Evolutionary conservation across 1,140 invertebrate genomes (phyloP), one percentile per base, ranked within the genome.

Genomic region (Drosophila takahashii): DNA sequence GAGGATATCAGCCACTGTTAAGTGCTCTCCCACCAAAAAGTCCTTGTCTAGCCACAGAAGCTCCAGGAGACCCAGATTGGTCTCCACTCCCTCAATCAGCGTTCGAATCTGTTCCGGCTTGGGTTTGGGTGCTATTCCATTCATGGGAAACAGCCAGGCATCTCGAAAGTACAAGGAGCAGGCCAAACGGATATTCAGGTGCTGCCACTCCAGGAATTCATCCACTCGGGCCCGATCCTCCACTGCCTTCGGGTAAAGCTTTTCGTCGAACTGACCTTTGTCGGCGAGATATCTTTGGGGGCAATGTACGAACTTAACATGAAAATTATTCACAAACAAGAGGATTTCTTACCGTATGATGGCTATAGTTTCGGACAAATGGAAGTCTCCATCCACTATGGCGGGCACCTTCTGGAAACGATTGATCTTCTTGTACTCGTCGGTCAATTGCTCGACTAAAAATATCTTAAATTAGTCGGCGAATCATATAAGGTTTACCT

Each of bases 171-270:
- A 96, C 81, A 94, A 92, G 18, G 94, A 93, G 86, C 95, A 96
- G 74, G 94, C 92, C 1, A 94, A 53, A 75, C 97, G 93, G 0
- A 95, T 93, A 53, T 95, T 96, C 5, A 95, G 77, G 87, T 98
- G 97, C 66, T 98, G 97, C 97, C 97, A 98, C 92, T 96, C 95
- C 44, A 97, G 92, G 78, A 95, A 98, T 91, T 98, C 96, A 85
- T 98, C 96, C 3, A 98, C 94, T 62, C 93, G 93, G 0, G 96
- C 96, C 85, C 95, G 94, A n/a, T 90, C 67, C 78, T 95, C 92
- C 2, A 92, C 92, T 42, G 96, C 94, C 60, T 93, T 93, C 0
- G 97, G 96, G 92, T 96, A 98, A 93, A 95, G 95, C 53, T 95
- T 92, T 60, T 95, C 94, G 22, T 93, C 77, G 1, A 96, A 79